A percentile compares a stretch with the other conserved stretches of the same genome.
Evolutionary conservation across 2,113 vertebrate species (phyloP).

Genomic region (Halcyon malimbica): DNA sequence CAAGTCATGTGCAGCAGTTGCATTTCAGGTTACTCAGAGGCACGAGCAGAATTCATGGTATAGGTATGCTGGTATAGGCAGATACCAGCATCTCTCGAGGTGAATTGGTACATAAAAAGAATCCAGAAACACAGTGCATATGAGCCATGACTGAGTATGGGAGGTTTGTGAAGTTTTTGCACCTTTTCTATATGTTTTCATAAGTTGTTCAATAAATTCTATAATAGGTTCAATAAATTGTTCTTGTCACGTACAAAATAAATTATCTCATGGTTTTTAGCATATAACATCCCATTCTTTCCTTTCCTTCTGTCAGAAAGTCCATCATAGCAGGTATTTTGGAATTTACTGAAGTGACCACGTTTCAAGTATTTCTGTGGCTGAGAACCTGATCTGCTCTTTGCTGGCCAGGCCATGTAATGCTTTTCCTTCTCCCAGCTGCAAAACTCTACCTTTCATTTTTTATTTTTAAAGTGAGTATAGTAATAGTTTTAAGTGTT

Average conservation of each 20-base stretch:
- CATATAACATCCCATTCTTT: background rate
- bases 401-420: background rate
- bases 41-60: background rate
- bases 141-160: background rate
- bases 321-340: background rate
- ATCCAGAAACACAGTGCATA: background rate
- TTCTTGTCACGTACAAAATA: background rate
- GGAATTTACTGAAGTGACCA: background rate
- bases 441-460: background rate
- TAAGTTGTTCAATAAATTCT: background rate
- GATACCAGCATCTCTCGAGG: background rate
- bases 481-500: background rate
- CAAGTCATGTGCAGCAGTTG: background rate
- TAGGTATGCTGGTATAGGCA: background rate
- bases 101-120: background rate
- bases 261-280: background rate
- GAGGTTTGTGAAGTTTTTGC: background rate
- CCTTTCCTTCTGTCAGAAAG: background rate
- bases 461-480: background rate
- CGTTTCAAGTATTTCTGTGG: background rate
- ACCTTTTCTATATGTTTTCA: background rate
- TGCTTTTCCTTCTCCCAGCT: background rate
- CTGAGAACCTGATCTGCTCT: background rate
- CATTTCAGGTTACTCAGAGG: background rate
- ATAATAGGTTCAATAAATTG: background rate